Conservation (phyloP, 2,113 vertebrate genomes). For the Amazona guildingii region DNA sequence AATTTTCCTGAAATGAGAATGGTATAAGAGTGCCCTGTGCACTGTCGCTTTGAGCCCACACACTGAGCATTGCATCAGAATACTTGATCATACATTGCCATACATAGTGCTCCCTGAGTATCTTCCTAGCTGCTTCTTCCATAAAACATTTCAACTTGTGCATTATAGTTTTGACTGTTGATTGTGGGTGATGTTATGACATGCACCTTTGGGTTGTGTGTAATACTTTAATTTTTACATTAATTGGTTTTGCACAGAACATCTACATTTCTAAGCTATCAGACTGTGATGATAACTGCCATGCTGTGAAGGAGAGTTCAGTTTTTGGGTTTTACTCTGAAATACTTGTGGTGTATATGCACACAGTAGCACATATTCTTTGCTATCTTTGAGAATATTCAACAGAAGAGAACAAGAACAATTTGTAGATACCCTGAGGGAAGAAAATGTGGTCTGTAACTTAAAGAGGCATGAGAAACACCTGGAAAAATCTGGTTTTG, state of each 20-base stretch:
- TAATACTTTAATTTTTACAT: neutral
- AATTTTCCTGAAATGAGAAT: neutral
- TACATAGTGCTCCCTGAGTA: neutral
- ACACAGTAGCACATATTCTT: neutral
- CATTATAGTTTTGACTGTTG: neutral
- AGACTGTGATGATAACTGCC: neutral
- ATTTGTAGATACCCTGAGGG: neutral
- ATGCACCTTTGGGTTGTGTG: neutral
- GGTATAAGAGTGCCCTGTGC: neutral
- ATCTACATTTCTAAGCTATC: neutral
- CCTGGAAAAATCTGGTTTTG: neutral
- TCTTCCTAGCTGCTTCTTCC: neutral
- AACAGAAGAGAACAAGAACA: neutral
- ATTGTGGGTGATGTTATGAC: neutral
- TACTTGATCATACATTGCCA: neutral
- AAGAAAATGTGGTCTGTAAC: neutral
- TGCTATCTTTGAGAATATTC: neutral
- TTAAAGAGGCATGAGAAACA: neutral
- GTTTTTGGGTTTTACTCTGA: neutral
- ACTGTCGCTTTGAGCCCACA: neutral
- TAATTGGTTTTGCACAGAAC: neutral
- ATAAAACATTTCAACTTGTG: slow-evolving; percentile 19
- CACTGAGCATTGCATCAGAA: neutral
- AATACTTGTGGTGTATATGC: neutral
- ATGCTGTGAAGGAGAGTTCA: neutral